Base-by-base conservation (phyloP, 2,888 invertebrate genomes). In the Anorthoa munda region DNA sequence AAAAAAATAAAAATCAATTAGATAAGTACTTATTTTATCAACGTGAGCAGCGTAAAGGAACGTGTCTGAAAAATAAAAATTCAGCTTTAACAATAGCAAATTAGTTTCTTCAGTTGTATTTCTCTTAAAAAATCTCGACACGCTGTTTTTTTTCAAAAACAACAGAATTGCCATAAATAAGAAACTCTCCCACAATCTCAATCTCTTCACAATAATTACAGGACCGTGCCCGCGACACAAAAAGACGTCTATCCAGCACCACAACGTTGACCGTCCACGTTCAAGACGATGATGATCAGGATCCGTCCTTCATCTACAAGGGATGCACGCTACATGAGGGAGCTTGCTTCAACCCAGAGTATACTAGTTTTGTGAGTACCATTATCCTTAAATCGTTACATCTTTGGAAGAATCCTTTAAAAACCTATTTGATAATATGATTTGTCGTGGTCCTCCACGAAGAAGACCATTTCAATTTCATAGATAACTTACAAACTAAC, bases 221-320 rank as follows among this genome's bases (percentile, higher is more conserved):
- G 99, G 99, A 99, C 95, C 98, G 98, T 87, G 98, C 99, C 4
- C 97, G 98, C 84, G 98, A 98, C 89, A 97, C 97, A 48, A 97
- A 97, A 21, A 97, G 98, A 88, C 97, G 98, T 65, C 96, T 98
- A 72, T 98, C 99, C 0, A 97, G 98, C 21, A 98, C 98, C 31
- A 98, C 99, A 1, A 99, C 98, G 0, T 94, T 99, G 77, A 98
- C 98, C 0, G 98, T 99, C 4, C 98, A 98, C 88, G 97, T 99
- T 17, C 97, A 97, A 87, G 99, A 99, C 88, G 99, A 98, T 63
- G 99, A 99, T 90, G 99, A 99, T 90, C 98, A 98, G 90, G 98
- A 98, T 90, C 99, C 99, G 0, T 98, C 98, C 1, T 99, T 99
- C 90, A 98, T 98, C 79, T 99, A 99, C 94, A 97, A 98, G 48